Conservation (phyloP, 2,113 vertebrate genomes). For the Pelusios castaneus region DNA sequence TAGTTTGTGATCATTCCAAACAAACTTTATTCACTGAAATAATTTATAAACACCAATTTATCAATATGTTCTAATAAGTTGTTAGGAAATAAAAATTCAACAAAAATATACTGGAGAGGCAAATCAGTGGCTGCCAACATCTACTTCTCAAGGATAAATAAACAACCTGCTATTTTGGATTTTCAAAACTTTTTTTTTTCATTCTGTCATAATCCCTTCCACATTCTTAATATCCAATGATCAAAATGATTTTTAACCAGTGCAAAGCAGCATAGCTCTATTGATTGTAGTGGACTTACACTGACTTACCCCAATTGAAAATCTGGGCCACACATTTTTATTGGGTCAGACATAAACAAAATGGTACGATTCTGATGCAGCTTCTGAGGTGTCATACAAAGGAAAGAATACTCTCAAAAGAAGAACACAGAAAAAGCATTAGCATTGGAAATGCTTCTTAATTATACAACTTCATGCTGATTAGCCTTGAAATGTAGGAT, state of each 20-base stretch:
- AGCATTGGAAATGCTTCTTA: background rate
- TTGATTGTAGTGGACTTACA: background rate
- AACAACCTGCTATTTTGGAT: rapidly evolving
- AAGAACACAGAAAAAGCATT: background rate
- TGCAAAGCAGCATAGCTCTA: rapidly evolving
- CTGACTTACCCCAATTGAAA: background rate
- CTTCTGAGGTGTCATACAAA: background rate
- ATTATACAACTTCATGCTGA: background rate
- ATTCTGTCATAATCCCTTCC: background rate
- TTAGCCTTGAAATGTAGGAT: background rate
- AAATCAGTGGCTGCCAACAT: background rate
- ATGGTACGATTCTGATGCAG: background rate
- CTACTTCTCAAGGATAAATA: background rate
- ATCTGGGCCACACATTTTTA: background rate
- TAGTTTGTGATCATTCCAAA: background rate
- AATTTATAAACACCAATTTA: background rate
- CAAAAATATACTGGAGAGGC: background rate
- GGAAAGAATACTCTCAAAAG: background rate
- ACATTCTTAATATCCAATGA: background rate
- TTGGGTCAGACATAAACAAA: background rate
- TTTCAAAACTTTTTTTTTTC: background rate
- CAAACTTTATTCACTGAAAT: background rate
- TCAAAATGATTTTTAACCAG: background rate
- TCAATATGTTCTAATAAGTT: background rate
- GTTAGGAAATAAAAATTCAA: background rate